These are phyloP conservation scores for Holotrichia oblita DNA, from an alignment of 1,140 invertebrate species.

Conservation along the genomic window DNA sequence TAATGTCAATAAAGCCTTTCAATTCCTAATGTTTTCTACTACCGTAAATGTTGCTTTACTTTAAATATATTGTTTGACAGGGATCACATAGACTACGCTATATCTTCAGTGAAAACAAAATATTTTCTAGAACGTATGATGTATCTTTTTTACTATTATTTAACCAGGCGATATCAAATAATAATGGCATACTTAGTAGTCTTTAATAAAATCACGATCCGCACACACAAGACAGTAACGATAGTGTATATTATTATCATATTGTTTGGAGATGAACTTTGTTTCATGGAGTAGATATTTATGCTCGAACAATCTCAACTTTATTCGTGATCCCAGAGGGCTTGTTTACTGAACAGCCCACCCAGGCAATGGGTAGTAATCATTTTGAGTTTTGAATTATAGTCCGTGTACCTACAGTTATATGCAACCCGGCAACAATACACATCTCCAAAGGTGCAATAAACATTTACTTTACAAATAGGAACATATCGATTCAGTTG, in stretches of 20 bases:
- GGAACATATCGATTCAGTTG: conserved; percentile 18
- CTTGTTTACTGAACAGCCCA: conserved; percentile 41
- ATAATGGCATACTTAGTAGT: conserved; percentile 4
- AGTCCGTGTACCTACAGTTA: not conserved
- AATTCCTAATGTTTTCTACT: too few species aligned
- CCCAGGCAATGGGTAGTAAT: conserved; percentile 41
- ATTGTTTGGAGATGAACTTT: conserved; percentile 39
- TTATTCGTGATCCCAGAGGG: conserved; percentile 43
- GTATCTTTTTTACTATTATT: too few species aligned
- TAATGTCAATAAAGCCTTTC: too few species aligned
- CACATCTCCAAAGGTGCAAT: conserved; percentile 42
- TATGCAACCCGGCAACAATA: conserved; percentile 5
- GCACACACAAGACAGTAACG: conserved; percentile 2
- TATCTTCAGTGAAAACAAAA: too few species aligned
- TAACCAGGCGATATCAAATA: not conserved
- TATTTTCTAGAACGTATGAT: too few species aligned
- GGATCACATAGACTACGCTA: too few species aligned
- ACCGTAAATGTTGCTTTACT: too few species aligned
- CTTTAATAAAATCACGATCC: conserved; percentile 38
- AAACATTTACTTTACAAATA: conserved; percentile 16
- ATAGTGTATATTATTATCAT: conserved; percentile 42
- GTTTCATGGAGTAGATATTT: conserved; percentile 32
- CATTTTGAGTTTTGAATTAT: conserved; percentile 43
- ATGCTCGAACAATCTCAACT: conserved; percentile 42
- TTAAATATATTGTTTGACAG: too few species aligned